A percentile compares a stretch with the other conserved stretches of the same genome.
phyloP scores from a whole-genome alignment of 1,140 invertebrate genomes.

The Lutraria rhynchaena region DNA sequence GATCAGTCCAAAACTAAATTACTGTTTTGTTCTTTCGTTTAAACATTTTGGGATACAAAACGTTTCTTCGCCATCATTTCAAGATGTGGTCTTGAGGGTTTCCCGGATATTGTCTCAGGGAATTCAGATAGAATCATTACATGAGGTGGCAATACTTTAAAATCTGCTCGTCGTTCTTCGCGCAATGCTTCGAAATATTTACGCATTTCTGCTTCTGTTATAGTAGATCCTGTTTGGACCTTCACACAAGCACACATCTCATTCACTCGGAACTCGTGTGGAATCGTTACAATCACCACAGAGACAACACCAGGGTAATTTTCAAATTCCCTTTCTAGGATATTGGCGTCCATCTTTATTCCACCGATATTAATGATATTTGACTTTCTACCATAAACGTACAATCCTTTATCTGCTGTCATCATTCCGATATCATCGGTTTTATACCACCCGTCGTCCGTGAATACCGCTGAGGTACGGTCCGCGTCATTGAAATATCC shows the following conservation, averaged over 20 bases:
- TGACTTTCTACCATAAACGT: neutral
- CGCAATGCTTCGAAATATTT: neutral
- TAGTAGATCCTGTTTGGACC: neutral
- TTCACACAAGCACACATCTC: conserved; percentile 19
- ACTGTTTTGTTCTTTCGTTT: too few species aligned
- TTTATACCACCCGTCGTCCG: neutral
- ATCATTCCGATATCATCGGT: conserved; percentile 4
- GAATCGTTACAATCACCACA: conserved; percentile 39
- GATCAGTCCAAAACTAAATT: too few species aligned
- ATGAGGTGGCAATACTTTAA: neutral
- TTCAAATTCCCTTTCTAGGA: conserved; percentile 16
- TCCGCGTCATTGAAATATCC: neutral
- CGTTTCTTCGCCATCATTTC: too few species aligned
- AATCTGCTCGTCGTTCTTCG: neutral
- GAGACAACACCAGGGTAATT: conserved; percentile 8
- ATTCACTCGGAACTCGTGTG: neutral
- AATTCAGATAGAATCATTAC: too few species aligned
- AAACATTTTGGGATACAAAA: too few species aligned
- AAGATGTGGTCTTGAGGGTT: too few species aligned
- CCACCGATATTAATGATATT: neutral
- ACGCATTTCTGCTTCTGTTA: neutral
- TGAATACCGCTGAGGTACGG: neutral
- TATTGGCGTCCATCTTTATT: neutral
- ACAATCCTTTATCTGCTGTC: neutral
- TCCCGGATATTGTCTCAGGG: too few species aligned